These are phyloP conservation scores for Latrodectus elegans DNA, from an alignment of 2,888 invertebrate species.

Conservation along the genomic window DNA sequence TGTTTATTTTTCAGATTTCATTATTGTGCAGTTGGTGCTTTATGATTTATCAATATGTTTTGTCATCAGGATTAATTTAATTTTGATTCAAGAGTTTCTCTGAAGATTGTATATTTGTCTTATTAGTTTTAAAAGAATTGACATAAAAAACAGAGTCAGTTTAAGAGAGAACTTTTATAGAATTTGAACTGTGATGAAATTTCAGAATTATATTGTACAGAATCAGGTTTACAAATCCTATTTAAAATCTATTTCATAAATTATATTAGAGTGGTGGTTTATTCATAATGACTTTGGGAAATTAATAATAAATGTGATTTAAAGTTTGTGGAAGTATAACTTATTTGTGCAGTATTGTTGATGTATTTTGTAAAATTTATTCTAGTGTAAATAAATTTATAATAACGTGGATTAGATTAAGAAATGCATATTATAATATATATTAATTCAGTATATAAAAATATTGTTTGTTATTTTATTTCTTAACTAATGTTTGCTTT, in stretches of 20 bases:
- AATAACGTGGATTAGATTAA: slow-evolving; percentile 16
- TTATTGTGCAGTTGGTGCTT: too few relatives aligned
- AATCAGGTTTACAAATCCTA: neutral
- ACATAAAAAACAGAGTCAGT: too few relatives aligned
- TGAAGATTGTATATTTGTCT: too few relatives aligned
- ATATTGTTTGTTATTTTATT: neutral
- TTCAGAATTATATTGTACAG: neutral
- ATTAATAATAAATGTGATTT: neutral
- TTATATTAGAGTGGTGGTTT: neutral
- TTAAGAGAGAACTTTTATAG: neutral
- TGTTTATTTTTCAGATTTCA: too few relatives aligned
- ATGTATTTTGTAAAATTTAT: slow-evolving; percentile 17
- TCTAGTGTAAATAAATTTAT: slow-evolving; percentile 31
- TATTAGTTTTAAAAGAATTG: too few relatives aligned
- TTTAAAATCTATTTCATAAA: neutral
- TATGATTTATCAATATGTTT: too few relatives aligned
- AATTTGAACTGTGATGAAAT: slow-evolving; percentile 3
- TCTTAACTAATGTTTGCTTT: neutral
- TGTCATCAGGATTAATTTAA: too few relatives aligned
- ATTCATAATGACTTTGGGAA: neutral
- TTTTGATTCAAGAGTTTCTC: too few relatives aligned
- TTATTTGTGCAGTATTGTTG: slow-evolving; percentile 10
- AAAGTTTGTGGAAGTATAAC: slow-evolving; percentile 6
- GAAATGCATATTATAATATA: neutral
- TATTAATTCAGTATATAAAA: neutral